Percentiles rank a stretch among this genome's conserved stretches.
These are phyloP conservation scores for Pygoscelis adeliae DNA, from an alignment of 2,113 vertebrate genomes.

Conservation along the genomic window DNA sequence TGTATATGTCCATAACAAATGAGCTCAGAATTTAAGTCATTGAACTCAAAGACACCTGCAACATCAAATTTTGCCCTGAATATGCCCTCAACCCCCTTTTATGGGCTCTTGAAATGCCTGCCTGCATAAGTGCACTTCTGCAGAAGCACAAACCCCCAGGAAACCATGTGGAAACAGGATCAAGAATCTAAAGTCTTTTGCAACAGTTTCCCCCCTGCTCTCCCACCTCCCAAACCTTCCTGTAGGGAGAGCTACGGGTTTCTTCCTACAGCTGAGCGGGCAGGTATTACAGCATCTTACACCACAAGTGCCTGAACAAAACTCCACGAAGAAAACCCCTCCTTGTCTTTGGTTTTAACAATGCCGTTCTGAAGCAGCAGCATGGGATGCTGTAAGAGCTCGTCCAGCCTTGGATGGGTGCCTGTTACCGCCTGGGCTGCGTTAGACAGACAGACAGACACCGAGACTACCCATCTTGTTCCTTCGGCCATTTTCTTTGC, in stretches of 20 bases:
- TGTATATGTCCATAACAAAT: rapidly evolving
- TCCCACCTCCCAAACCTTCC: background rate
- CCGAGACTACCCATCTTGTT: background rate
- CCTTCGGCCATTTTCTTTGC: background rate
- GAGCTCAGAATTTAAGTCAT: background rate
- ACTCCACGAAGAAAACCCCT: background rate
- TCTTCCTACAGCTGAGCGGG: background rate
- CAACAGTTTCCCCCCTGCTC: background rate
- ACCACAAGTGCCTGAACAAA: background rate
- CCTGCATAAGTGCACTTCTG: background rate
- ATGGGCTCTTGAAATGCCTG: background rate
- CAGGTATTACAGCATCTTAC: background rate
- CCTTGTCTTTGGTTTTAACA: background rate
- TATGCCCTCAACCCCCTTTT: background rate
- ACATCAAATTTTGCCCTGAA: background rate
- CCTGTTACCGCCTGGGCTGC: background rate
- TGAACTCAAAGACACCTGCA: background rate
- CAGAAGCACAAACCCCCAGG: background rate
- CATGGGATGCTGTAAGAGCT: background rate
- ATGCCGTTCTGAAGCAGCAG: background rate
- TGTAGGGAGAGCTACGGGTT: rapidly evolving
- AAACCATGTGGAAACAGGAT: background rate
- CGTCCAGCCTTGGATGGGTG: background rate
- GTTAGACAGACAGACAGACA: background rate
- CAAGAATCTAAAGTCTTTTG: background rate